Conservation (phyloP, 2,113 vertebrate species). For the Melanostigma gelatinosum region DNA sequence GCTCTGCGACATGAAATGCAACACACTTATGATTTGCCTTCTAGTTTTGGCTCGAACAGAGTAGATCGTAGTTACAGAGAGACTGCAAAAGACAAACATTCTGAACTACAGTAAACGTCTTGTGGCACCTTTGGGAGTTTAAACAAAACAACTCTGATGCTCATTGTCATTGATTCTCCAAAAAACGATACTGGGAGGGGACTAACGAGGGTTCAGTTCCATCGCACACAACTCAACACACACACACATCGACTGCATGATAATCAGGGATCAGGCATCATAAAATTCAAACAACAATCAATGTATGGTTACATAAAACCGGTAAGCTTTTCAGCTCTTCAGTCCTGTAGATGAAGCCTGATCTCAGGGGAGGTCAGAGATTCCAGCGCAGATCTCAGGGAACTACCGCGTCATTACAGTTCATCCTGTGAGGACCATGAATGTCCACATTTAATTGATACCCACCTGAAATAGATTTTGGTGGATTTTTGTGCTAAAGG, state of each 20-base stretch:
- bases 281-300: not conserved
- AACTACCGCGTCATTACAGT: too few species aligned
- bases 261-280: slow-evolving; percentile 10
- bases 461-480: too few species aligned
- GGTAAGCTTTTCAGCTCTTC: not conserved
- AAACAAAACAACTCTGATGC: slow-evolving; percentile 17
- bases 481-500: too few species aligned
- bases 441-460: too few species aligned
- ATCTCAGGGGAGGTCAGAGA: not conserved
- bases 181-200: slow-evolving; percentile 6
- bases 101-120: not conserved
- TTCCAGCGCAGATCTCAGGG: too few species aligned
- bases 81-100: not conserved
- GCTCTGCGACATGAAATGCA: not conserved
- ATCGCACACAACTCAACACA: not conserved
- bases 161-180: not conserved
- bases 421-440: too few species aligned
- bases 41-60: not conserved
- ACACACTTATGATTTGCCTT: not conserved
- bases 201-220: slow-evolving; percentile 39
- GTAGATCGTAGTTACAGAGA: not conserved
- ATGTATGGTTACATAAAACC: not conserved
- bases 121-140: not conserved
- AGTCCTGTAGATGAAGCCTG: not conserved
- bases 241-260: not conserved